phyloP scores from a whole-genome alignment of 2,888 invertebrate genomes.

The Ormyrus nitidulus region DNA sequence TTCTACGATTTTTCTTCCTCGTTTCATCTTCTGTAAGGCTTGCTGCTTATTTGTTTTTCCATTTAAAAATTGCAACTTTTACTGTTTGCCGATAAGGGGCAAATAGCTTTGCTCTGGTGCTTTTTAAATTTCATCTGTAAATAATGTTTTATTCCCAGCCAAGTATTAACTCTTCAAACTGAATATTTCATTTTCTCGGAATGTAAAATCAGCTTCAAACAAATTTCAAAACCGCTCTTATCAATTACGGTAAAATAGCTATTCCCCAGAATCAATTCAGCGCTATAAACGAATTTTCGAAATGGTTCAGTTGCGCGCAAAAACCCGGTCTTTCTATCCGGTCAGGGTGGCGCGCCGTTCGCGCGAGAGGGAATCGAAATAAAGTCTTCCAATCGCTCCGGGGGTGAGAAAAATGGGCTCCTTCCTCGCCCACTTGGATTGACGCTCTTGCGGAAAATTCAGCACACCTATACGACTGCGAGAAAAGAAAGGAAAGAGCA shows the following conservation, averaged over 20 bases:
- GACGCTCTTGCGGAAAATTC: constrained; percentile 43
- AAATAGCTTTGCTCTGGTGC: too few species aligned
- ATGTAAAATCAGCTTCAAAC: too few species aligned
- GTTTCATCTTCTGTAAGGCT: too few species aligned
- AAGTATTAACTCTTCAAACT: too few species aligned
- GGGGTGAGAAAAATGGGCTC: constrained; percentile 25
- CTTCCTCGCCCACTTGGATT: constrained; percentile 3
- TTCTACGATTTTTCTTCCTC: too few species aligned
- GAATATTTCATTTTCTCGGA: too few species aligned
- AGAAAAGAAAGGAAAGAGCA: too few species aligned
- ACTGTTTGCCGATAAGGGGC: not conserved
- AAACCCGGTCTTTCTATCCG: not conserved
- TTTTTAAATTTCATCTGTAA: too few species aligned
- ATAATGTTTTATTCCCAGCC: too few species aligned
- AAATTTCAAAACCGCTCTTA: too few species aligned
- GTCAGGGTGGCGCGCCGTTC: not conserved
- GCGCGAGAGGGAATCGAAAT: constrained; percentile 34
- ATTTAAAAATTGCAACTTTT: not conserved
- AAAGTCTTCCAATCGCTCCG: constrained; percentile 36
- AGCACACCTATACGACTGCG: not conserved
- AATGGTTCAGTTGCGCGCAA: not conserved
- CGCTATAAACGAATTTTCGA: not conserved
- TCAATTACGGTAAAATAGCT: too few species aligned
- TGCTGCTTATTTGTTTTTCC: not conserved
- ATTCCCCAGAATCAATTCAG: not conserved